These are phyloP conservation scores for Kryptolebias marmoratus DNA, from an alignment of 2,113 vertebrate species.

Conservation along the genomic window DNA sequence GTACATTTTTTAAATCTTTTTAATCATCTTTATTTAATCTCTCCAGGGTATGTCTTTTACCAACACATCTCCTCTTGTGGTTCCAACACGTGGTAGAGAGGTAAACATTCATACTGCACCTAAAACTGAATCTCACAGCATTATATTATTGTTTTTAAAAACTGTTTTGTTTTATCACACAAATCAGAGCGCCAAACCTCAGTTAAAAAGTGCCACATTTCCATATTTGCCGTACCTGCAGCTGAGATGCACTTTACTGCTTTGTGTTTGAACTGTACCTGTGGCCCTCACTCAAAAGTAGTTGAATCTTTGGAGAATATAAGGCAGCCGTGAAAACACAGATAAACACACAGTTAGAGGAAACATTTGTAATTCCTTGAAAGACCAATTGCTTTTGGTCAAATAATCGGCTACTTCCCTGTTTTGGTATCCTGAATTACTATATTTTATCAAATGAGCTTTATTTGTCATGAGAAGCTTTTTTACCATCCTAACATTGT, in stretches of 20 bases:
- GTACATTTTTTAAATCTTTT: neutral
- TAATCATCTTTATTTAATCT: slow-evolving; percentile 15
- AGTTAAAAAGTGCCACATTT: too few species aligned
- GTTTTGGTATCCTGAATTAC: too few species aligned
- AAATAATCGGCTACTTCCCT: too few species aligned
- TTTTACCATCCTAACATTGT: neutral
- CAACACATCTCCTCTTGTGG: slow-evolving; percentile 82
- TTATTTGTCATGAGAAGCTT: too few species aligned
- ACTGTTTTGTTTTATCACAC: neutral
- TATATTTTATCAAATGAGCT: too few species aligned
- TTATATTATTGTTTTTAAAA: too few species aligned
- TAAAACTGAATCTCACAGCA: neutral
- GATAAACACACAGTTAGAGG: too few species aligned
- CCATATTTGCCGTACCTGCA: neutral
- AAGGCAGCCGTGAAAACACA: too few species aligned
- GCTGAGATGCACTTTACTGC: neutral
- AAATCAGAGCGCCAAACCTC: neutral
- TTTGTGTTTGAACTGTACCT: neutral
- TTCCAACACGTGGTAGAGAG: slow-evolving; percentile 80
- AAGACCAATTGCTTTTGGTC: too few species aligned
- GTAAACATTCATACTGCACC: slow-evolving; percentile 20
- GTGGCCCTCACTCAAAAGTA: too few species aligned
- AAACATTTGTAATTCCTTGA: too few species aligned
- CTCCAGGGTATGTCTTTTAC: slow-evolving; percentile 81
- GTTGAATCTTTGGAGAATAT: too few species aligned